Conservation (phyloP, 2,888 invertebrate genomes). For the Chalcosyrphus nemorum region DNA sequence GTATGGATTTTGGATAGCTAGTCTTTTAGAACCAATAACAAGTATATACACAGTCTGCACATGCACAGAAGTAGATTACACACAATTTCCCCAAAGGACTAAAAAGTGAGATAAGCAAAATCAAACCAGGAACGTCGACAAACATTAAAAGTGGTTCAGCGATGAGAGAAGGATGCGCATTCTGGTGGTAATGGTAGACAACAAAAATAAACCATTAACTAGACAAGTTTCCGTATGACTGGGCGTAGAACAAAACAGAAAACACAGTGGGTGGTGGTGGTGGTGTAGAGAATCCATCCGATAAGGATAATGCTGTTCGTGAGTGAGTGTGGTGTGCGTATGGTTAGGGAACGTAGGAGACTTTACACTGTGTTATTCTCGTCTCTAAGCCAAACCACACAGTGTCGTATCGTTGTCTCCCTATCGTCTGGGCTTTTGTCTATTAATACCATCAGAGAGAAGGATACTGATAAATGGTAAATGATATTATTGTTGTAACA, state of each 20-base stretch:
- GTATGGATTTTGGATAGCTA: too few relatives aligned
- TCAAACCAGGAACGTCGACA: constrained; percentile 61
- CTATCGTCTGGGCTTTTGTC: constrained; percentile 67
- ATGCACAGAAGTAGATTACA: constrained; percentile 4
- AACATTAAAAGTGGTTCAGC: constrained; percentile 49
- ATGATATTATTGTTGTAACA: constrained; percentile 45
- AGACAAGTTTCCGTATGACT: constrained; percentile 61
- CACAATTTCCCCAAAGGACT: constrained; percentile 16
- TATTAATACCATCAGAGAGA: constrained; percentile 42
- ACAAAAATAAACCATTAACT: constrained; percentile 69
- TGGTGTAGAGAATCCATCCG: constrained; percentile 45
- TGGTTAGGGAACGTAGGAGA: not conserved
- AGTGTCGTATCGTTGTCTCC: constrained; percentile 57
- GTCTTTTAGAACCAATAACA: constrained; percentile 6
- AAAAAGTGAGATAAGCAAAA: constrained; percentile 65
- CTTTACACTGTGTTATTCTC: not conserved
- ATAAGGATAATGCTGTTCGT: constrained; percentile 33
- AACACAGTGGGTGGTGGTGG: constrained; percentile 4
- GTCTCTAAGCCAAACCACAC: constrained; percentile 33
- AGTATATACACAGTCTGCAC: not conserved
- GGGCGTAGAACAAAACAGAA: constrained; percentile 34
- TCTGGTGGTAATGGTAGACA: constrained; percentile 33
- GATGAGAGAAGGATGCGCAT: not conserved
- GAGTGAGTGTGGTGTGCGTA: not conserved
- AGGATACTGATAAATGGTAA: constrained; percentile 47